A percentile compares a stretch with the other conserved stretches of the same genome.
Conservation (phyloP, 2,888 invertebrate genomes). For the Oeneis ivallda region DNA sequence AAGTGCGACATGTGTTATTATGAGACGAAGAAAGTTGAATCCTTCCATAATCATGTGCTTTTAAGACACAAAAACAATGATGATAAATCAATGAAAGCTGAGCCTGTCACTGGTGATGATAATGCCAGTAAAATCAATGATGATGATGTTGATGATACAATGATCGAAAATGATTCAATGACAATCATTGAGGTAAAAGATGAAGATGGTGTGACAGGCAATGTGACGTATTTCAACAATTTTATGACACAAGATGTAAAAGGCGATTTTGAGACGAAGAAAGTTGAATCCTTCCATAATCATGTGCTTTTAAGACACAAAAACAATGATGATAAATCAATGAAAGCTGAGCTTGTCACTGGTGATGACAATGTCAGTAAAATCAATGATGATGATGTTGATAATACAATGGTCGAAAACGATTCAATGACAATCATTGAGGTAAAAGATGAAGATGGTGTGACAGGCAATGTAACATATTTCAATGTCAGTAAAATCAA, state of each 20-base stretch:
- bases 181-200: neutral
- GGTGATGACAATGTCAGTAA: neutral
- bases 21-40: conserved; percentile 37
- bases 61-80: conserved; percentile 38
- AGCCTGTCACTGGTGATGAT: neutral
- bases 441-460: neutral
- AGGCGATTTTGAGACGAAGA: conserved; percentile 42
- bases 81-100: neutral
- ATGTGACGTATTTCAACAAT: neutral
- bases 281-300: conserved; percentile 37
- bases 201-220: neutral
- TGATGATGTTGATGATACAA: neutral
- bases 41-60: conserved; percentile 46
- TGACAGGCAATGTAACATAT: neutral
- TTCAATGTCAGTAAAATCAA: neutral
- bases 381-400: neutral
- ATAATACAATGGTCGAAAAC: neutral
- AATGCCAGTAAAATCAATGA: neutral
- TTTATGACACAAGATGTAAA: neutral
- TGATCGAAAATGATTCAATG: neutral
- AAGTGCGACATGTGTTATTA: conserved; percentile 52
- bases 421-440: neutral
- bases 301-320: conserved; percentile 48
- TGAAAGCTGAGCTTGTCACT: neutral
- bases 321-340: neutral